Evolutionary conservation across 2,113 vertebrate genomes (phyloP).

Genomic region (Jaculus jaculus): DNA sequence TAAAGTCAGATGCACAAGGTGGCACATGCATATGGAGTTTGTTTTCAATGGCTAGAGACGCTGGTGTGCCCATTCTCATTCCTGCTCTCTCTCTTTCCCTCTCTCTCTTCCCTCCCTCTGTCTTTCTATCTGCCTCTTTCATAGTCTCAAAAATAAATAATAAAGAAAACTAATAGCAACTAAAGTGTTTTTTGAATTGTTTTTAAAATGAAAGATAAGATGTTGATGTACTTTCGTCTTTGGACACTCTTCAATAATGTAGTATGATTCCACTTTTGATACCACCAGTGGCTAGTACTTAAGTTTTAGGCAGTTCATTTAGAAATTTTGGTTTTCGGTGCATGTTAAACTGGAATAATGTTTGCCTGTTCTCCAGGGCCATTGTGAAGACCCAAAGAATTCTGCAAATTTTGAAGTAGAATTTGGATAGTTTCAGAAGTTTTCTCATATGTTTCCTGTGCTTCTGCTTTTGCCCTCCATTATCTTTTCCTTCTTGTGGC

Average conservation of each 20-base stretch:
- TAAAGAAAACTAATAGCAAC: no score
- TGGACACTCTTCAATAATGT: not conserved
- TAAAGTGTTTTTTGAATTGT: not conserved
- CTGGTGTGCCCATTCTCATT: no score
- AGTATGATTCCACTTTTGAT: not conserved
- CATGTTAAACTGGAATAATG: not conserved
- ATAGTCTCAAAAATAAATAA: no score
- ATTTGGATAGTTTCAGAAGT: not conserved
- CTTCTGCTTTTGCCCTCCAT: not conserved
- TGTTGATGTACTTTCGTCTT: not conserved
- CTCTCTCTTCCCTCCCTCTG: no score
- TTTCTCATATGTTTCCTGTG: not conserved
- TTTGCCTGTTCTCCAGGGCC: not conserved
- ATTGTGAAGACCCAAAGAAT: not conserved
- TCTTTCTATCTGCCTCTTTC: no score
- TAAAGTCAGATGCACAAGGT: no score
- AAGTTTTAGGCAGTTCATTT: not conserved
- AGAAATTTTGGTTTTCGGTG: not conserved
- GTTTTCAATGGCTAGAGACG: no score
- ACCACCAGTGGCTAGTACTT: not conserved
- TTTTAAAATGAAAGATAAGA: not conserved
- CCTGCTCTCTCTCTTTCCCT: no score
- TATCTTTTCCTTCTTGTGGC: not conserved
- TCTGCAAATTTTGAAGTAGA: conserved; percentile 8
- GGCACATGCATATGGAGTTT: no score